A percentile compares a stretch with the other conserved stretches of the same genome.
Evolutionary conservation across 2,113 vertebrate genomes (phyloP).

Genomic region (Bucco capensis): DNA sequence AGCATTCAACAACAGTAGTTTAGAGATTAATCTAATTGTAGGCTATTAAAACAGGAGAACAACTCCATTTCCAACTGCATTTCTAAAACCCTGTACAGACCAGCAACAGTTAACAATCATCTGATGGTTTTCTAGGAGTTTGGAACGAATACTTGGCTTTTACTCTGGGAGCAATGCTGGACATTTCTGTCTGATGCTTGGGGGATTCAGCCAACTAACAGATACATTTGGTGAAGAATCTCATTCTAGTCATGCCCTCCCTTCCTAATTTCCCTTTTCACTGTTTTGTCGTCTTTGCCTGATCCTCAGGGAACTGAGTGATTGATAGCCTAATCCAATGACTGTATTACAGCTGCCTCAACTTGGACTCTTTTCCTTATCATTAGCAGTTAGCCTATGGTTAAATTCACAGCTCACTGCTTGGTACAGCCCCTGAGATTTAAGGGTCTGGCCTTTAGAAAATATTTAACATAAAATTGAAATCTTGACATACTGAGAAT

Average conservation of each 20-base stretch:
- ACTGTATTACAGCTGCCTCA: conserved; percentile 84
- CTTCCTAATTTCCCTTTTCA: conserved; percentile 81
- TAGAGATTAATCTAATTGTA: background rate
- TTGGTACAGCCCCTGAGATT: conserved; percentile 87
- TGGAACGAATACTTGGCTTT: conserved; percentile 53
- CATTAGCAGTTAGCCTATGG: conserved; percentile 92
- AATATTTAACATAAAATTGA: conserved; percentile 93
- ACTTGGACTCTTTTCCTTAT: conserved; percentile 84
- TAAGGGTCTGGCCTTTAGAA: conserved; percentile 90
- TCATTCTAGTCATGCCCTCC: conserved; percentile 80
- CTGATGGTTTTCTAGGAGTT: conserved; percentile 24
- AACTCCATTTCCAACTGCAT: background rate
- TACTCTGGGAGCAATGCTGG: conserved; percentile 42
- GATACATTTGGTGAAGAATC: conserved; percentile 74
- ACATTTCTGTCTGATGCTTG: conserved; percentile 53
- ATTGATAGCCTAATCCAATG: conserved; percentile 89
- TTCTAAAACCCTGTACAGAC: background rate
- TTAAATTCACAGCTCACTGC: conserved; percentile 89
- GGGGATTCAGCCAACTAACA: conserved; percentile 64
- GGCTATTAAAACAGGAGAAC: background rate
- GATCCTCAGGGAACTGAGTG: conserved; percentile 79
- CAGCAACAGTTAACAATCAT: background rate
- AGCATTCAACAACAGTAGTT: background rate
- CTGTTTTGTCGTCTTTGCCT: conserved; percentile 79
- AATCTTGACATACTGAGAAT: conserved; percentile 87